phyloP scores from a whole-genome alignment of 2,113 vertebrate species.

The Heptranchias perlo region DNA sequence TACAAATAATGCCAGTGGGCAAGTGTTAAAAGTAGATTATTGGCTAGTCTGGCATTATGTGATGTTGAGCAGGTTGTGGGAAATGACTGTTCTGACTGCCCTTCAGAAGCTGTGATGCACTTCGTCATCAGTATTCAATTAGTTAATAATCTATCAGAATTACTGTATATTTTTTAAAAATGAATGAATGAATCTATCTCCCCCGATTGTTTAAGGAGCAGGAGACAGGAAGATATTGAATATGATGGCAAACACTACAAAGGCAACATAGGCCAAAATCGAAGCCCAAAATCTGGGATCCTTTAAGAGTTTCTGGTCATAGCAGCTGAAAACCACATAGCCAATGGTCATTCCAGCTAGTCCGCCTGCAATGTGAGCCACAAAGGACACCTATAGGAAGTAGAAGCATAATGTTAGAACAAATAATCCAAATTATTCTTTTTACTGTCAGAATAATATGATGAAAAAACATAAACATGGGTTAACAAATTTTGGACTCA shows the following conservation, averaged over 20 bases:
- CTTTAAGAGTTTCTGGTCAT: slow-evolving; percentile 69
- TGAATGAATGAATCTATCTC: background rate
- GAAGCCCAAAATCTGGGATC: slow-evolving; percentile 81
- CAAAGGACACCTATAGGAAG: slow-evolving; percentile 74
- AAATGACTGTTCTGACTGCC: background rate
- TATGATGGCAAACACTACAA: slow-evolving; percentile 69
- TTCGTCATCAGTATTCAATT: background rate
- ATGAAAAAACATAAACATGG: background rate
- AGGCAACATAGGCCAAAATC: slow-evolving; percentile 64
- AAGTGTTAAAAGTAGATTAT: background rate
- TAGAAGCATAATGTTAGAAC: slow-evolving; percentile 40
- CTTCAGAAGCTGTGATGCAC: background rate
- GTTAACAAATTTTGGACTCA: background rate
- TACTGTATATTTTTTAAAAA: background rate
- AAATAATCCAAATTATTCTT: background rate
- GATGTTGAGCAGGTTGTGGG: background rate
- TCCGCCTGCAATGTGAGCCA: slow-evolving; percentile 79
- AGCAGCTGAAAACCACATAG: slow-evolving; percentile 80
- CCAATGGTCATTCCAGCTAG: slow-evolving; percentile 83
- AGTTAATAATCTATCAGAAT: background rate
- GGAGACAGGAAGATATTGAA: slow-evolving; percentile 80
- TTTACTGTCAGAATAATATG: background rate
- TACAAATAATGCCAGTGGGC: background rate
- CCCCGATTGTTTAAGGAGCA: slow-evolving; percentile 47
- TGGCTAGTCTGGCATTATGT: background rate